Base-by-base conservation (phyloP, 2,797 vertebrate genomes). In the Hirundo rustica region DNA sequence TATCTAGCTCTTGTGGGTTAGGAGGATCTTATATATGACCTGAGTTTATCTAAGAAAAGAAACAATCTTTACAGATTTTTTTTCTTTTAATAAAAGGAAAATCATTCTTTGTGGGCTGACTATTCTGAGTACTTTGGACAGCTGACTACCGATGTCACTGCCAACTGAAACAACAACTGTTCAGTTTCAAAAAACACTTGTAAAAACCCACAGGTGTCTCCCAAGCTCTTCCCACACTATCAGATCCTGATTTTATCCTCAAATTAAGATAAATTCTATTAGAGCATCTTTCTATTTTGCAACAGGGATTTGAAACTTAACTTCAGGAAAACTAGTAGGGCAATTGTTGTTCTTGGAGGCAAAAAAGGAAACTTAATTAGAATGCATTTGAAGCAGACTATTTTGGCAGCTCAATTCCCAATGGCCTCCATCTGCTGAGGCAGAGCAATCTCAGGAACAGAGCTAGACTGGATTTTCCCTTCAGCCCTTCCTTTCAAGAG, bases 111-210 rank as follows among this genome's bases (percentile, higher is more conserved):
- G 44, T 32, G 48, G 64, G 34, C 53, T 95, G 92, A 85, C 61
- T 32, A 26, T 55, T 10, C 1, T 61, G 75, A 93, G 61, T 74
- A 80, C 87, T 96, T 93, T 74, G 87, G 67, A 87, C 78, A 95
- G 92, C 86, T 92, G 89, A 93, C 74, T 94, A 34, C 72, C 65
- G 79, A 5, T 38, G 34, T 38, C 78, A 57, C 53, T 88, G 94
- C 91, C 95, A 96, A 96, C n/a, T 78, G 93, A 95, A 96, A 95
- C 42, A 96, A 82, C 32, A 85, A 83, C 47, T 19, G 25, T 29
- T 77, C 70, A 14, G 18, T 81, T 92, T 89, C 42, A 68, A 86
- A 94, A 94, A 94, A 86, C 66, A 87, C 77, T 84, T 64, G 44
- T 53, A 82, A 96, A 93, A 90, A 23, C 26, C 68, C 44, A 73